phyloP scores from a whole-genome alignment of 1,140 invertebrate genomes.

The Caenorhabditis latens region DNA sequence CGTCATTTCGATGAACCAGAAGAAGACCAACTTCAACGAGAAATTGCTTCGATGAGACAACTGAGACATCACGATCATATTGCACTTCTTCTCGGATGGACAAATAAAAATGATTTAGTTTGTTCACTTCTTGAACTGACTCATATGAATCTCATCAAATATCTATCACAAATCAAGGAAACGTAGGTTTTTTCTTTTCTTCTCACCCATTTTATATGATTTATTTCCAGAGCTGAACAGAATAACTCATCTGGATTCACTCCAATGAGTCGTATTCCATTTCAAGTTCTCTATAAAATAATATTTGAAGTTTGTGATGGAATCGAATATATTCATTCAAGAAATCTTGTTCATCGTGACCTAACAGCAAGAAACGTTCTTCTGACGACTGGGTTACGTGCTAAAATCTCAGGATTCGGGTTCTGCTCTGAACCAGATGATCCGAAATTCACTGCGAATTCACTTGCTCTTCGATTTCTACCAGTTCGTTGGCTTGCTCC shows the following conservation, averaged over 20 bases:
- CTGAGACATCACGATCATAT: conserved; percentile 66
- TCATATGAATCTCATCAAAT: conserved; percentile 67
- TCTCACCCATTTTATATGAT: too few species aligned
- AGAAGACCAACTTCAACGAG: conserved; percentile 64
- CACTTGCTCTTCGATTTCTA: conserved; percentile 56
- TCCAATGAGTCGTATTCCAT: conserved; percentile 56
- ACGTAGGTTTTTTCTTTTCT: conserved; percentile 41
- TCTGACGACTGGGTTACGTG: conserved; percentile 67
- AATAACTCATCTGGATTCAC: conserved; percentile 22
- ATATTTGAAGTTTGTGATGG: conserved; percentile 66
- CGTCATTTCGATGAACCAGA: conserved; percentile 66
- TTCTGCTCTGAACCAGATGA: conserved; percentile 65
- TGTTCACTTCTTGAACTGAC: conserved; percentile 67
- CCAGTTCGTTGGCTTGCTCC: conserved; percentile 64
- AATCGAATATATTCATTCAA: conserved; percentile 65
- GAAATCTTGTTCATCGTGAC: conserved; percentile 66
- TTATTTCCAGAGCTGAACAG: conserved; percentile 2
- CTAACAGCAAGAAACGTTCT: conserved; percentile 66
- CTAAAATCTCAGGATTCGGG: conserved; percentile 66
- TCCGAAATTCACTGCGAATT: conserved; percentile 54
- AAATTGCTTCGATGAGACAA: conserved; percentile 66
- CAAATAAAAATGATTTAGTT: conserved; percentile 65
- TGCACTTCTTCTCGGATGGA: conserved; percentile 67
- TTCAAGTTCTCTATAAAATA: conserved; percentile 64
- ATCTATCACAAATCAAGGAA: conserved; percentile 66